phyloP scores from a whole-genome alignment of 1,140 invertebrate species.

The Radopholus similis region DNA sequence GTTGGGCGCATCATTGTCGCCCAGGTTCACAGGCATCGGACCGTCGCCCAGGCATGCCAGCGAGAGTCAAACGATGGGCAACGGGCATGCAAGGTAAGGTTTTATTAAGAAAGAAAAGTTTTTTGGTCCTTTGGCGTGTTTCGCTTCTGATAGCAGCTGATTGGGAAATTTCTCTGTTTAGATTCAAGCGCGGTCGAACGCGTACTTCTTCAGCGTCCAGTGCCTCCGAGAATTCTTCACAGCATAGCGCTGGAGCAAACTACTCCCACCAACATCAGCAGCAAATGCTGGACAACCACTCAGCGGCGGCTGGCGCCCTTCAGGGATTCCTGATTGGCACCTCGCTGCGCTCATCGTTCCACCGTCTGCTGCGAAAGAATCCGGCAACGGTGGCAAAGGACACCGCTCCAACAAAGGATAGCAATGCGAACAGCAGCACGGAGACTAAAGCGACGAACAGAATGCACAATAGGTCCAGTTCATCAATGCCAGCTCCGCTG shows the following conservation, averaged over 20 bases:
- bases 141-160: too few relatives aligned
- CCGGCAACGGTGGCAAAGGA: background rate
- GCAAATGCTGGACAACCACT: too few relatives aligned
- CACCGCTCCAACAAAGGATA: constrained; percentile 32
- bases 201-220: background rate
- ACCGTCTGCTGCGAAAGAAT: constrained; percentile 34
- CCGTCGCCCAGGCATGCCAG: background rate
- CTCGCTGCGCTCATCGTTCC: constrained; percentile 40
- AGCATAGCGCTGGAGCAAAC: background rate
- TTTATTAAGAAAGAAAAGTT: too few relatives aligned
- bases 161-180: background rate
- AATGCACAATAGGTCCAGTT: background rate
- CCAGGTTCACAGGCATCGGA: constrained; percentile 6
- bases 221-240: background rate
- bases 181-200: background rate
- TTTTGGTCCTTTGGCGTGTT: too few relatives aligned
- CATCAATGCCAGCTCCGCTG: background rate
- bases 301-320: too few relatives aligned
- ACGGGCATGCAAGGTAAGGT: background rate
- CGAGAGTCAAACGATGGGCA: background rate
- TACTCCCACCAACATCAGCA: too few relatives aligned
- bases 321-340: background rate
- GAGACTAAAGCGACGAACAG: constrained; percentile 14
- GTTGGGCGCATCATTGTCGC: constrained; percentile 7
- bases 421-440: constrained; percentile 32